phyloP scores from a whole-genome alignment of 1,140 invertebrate genomes.

The Tetraneura akinire region DNA sequence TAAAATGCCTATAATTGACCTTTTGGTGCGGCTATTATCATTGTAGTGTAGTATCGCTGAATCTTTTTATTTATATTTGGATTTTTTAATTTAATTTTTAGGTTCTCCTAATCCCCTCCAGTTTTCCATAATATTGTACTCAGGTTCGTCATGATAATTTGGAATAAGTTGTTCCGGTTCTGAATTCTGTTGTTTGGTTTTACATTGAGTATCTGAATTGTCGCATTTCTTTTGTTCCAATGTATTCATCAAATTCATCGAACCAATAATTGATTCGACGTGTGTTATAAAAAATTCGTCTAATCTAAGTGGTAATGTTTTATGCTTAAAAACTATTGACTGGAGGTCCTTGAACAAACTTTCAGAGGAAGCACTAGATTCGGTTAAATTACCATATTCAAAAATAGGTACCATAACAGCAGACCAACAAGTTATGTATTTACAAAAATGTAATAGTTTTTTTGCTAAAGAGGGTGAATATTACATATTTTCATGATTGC shows the following conservation, averaged over 20 bases:
- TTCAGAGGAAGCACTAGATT: slow-evolving; percentile 4
- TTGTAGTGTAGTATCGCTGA: not conserved
- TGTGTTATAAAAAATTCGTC: not conserved
- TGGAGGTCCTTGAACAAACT: not conserved
- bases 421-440: slow-evolving; percentile 10
- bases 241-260: not conserved
- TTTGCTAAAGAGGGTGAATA: not conserved
- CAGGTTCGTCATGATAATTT: too few relatives aligned
- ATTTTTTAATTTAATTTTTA: not conserved
- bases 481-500: not conserved
- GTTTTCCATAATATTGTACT: too few relatives aligned
- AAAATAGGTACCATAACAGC: slow-evolving; percentile 9
- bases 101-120: too few relatives aligned
- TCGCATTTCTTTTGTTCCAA: not conserved
- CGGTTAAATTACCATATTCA: not conserved
- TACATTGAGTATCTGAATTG: too few relatives aligned
- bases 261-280: not conserved
- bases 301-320: not conserved
- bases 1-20: not conserved
- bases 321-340: not conserved
- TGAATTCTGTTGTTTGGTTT: too few relatives aligned
- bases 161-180: too few relatives aligned
- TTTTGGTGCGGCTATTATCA: not conserved
- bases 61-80: not conserved
- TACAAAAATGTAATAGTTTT: not conserved